Conservation (phyloP, 2,797 vertebrate genomes). For the Spheniscus humboldti region DNA sequence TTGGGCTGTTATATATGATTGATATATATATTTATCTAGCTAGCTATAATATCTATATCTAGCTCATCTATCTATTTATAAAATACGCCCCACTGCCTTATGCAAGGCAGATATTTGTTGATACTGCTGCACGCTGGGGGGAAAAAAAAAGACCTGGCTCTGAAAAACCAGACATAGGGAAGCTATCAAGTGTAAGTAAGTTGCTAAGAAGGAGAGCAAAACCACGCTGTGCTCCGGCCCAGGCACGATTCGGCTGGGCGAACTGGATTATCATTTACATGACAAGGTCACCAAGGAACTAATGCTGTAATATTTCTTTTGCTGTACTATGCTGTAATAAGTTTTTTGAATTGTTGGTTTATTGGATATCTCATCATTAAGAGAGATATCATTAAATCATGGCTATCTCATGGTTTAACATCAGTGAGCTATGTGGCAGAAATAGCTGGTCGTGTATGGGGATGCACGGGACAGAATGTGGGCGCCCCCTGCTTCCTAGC, state of each 20-base stretch:
- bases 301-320: background rate
- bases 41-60: background rate
- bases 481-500: background rate
- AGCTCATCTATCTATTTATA: background rate
- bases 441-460: background rate
- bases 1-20: background rate
- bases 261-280: background rate
- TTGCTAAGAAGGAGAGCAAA: background rate
- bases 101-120: background rate
- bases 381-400: no score
- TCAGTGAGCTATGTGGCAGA: background rate
- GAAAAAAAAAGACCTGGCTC: background rate
- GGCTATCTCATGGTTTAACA: background rate
- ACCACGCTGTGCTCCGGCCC: background rate
- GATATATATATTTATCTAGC: background rate
- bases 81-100: background rate
- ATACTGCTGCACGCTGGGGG: background rate
- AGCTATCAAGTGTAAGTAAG: background rate
- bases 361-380: background rate
- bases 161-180: background rate
- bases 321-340: background rate
- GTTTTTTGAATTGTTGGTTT: background rate
- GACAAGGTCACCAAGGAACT: background rate
- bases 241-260: background rate
- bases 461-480: background rate